phyloP scores from a whole-genome alignment of 1,140 invertebrate genomes.

The Lepidotrigona ventralis region DNA sequence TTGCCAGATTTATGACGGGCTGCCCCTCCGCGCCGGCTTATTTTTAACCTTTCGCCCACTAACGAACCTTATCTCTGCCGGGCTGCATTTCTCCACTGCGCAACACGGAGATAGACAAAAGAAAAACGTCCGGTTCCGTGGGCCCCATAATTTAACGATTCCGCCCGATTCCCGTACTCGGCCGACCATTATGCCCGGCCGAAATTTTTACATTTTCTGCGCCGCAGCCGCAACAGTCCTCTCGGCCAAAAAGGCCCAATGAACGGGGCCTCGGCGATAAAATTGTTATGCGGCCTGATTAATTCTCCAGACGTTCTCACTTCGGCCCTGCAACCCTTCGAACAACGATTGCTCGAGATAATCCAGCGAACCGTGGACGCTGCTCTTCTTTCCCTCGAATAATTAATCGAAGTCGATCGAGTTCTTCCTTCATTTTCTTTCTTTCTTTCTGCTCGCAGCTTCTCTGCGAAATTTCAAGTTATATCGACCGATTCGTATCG shows the following conservation, averaged over 20 bases:
- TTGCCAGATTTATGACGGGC: constrained; percentile 69
- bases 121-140: constrained; percentile 59
- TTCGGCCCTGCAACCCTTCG: no score
- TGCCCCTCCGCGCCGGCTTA: constrained; percentile 67
- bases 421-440: no score
- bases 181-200: constrained; percentile 51
- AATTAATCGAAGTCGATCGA: constrained; percentile 11
- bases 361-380: neutral
- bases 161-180: constrained; percentile 53
- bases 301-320: constrained; percentile 32
- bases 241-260: constrained; percentile 17
- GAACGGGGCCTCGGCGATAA: constrained; percentile 24
- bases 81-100: constrained; percentile 67
- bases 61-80: constrained; percentile 76
- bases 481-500: no score
- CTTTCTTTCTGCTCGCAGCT: no score
- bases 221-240: constrained; percentile 7
- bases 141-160: constrained; percentile 63
- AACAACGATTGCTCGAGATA: constrained; percentile 20
- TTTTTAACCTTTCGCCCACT: constrained; percentile 80
- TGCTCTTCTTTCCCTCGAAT: neutral
- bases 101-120: constrained; percentile 63
- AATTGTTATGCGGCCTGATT: constrained; percentile 39
- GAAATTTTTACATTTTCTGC: constrained; percentile 63
- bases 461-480: no score